A percentile compares a stretch with the other conserved stretches of the same genome.
Evolutionary conservation across 2,888 invertebrate species (phyloP).

Genomic region (Drosophila nr. perissopoda): DNA sequence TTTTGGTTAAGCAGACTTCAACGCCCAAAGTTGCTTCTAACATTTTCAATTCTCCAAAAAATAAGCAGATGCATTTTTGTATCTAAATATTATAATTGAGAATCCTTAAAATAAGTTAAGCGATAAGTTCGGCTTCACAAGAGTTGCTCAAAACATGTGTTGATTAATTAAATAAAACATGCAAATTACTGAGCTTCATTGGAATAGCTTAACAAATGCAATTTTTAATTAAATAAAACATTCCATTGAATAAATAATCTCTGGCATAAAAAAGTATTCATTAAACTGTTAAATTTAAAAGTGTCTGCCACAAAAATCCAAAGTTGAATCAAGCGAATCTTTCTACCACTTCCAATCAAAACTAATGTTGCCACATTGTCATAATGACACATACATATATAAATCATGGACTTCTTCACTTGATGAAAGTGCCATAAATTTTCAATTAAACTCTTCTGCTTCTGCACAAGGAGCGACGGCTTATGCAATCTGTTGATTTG

Average conservation of each 20-base stretch:
- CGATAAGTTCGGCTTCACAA: not conserved
- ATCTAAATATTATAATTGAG: too few relatives aligned
- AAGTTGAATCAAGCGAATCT: conserved; percentile 1
- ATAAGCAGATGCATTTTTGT: too few relatives aligned
- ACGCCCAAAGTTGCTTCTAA: not conserved
- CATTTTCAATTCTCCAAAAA: too few relatives aligned
- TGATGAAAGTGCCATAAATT: conserved; percentile 77
- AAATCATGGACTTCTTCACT: conserved; percentile 25
- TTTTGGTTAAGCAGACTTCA: not conserved
- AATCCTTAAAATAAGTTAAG: too few relatives aligned
- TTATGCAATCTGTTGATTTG: conserved; percentile 21
- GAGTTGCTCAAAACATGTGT: not conserved
- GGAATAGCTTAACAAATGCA: too few relatives aligned
- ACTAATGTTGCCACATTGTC: conserved; percentile 4
- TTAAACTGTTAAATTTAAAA: not conserved
- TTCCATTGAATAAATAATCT: not conserved
- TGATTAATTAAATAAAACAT: not conserved
- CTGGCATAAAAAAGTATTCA: not conserved
- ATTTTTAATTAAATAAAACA: not conserved
- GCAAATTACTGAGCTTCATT: too few relatives aligned
- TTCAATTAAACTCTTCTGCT: conserved; percentile 71
- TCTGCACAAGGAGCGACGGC: conserved; percentile 44
- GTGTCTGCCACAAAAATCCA: not conserved
- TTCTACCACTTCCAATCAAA: conserved; percentile 2
- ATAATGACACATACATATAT: conserved; percentile 11